phyloP scores from a whole-genome alignment of 2,113 vertebrate genomes.

The Cephalophus harveyi region DNA sequence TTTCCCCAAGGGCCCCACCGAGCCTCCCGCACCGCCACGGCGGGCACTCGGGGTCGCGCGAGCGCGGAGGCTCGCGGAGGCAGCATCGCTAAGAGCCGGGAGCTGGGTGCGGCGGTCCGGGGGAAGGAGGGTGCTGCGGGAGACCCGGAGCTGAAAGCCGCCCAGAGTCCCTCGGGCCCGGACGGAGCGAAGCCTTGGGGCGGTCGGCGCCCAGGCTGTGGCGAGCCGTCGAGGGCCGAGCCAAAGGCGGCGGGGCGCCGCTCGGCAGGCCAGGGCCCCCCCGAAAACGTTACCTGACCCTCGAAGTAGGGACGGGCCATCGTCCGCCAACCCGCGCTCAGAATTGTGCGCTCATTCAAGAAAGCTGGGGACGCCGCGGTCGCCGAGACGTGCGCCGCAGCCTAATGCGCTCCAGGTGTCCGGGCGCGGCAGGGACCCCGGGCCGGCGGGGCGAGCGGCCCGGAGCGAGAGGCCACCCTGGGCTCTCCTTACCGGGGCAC shows the following conservation, averaged over 20 bases:
- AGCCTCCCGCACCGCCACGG: not conserved
- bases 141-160: not conserved
- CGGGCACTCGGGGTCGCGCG: not conserved
- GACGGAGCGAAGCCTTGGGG: not conserved
- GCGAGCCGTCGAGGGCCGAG: not conserved
- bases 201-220: not conserved
- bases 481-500: not conserved
- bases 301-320: not conserved
- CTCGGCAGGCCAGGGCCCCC: not conserved
- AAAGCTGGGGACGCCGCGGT: not conserved
- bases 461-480: not conserved
- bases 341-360: slow-evolving; percentile 4
- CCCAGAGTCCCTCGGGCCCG: not conserved
- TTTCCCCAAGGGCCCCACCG: not conserved
- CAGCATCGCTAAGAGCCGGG: not conserved
- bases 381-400: not conserved
- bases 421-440: not conserved
- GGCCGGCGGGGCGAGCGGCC: not conserved
- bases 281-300: not conserved
- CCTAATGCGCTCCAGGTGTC: slow-evolving; percentile 70
- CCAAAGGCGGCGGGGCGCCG: not conserved
- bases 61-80: not conserved
- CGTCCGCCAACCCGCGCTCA: not conserved
- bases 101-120: not conserved
- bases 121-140: not conserved